phyloP scores from a whole-genome alignment of 2,888 invertebrate genomes.

The Epinotia demarniana region DNA sequence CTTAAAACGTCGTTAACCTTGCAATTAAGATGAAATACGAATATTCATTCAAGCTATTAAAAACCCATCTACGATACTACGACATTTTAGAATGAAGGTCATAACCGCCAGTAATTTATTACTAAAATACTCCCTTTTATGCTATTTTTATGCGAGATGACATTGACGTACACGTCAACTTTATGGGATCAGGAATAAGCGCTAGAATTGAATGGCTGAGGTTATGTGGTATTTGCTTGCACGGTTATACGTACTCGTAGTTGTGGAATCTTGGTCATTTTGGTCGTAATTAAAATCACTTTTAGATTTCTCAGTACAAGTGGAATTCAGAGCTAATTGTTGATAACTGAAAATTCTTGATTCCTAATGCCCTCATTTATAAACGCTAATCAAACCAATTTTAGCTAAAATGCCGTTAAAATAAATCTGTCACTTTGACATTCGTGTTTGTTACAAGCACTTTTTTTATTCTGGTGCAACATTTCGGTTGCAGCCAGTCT shows the following conservation, averaged over 20 bases:
- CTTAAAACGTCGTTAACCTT: constrained; percentile 44
- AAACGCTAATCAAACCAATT: no score
- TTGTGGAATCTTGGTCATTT: constrained; percentile 1
- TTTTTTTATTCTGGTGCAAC: no score
- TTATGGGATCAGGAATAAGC: background rate
- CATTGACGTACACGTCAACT: constrained; percentile 12
- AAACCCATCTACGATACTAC: constrained; percentile 36
- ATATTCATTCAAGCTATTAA: constrained; percentile 43
- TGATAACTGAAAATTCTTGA: no score
- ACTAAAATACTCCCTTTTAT: background rate
- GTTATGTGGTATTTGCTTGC: constrained; percentile 3
- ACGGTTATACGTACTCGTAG: no score
- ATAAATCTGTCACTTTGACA: no score
- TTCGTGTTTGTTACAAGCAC: no score
- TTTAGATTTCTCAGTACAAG: background rate
- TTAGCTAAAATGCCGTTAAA: no score
- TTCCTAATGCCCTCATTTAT: no score
- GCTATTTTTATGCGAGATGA: background rate
- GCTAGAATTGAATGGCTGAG: constrained; percentile 5
- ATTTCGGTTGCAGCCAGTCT: no score
- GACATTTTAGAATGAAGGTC: background rate
- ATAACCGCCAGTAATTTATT: background rate
- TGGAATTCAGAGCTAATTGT: background rate
- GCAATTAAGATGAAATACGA: constrained; percentile 41
- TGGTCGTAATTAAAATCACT: constrained; percentile 7